These are phyloP conservation scores for Chionomys nivalis DNA, from an alignment of 2,113 vertebrate genomes.

Conservation along the genomic window DNA sequence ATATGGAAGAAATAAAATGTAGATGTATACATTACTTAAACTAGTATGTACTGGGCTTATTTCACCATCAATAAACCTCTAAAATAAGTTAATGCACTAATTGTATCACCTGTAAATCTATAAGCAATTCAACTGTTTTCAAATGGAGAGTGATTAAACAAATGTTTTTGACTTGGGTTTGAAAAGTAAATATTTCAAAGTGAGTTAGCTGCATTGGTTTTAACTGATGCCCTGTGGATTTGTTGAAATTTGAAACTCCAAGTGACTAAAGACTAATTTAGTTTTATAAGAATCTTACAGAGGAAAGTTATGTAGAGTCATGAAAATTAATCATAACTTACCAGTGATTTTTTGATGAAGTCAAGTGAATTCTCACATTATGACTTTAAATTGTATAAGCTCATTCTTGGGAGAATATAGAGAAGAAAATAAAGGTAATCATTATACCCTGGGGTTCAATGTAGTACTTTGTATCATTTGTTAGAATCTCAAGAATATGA, in stretches of 20 bases:
- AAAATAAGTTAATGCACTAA: neutral
- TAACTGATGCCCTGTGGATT: neutral
- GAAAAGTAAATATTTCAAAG: neutral
- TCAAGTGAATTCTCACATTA: neutral
- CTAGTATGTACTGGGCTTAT: neutral
- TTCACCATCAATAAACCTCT: neutral
- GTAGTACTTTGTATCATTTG: neutral
- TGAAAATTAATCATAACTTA: neutral
- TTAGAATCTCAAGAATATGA: neutral
- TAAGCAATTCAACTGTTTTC: neutral
- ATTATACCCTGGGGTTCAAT: accelerated
- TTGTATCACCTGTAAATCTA: neutral
- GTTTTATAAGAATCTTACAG: neutral
- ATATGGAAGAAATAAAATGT: neutral
- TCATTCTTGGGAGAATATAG: neutral
- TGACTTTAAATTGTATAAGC: neutral
- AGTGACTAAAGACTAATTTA: neutral
- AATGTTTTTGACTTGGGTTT: neutral
- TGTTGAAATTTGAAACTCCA: neutral
- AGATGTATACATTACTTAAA: neutral
- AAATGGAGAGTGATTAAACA: neutral
- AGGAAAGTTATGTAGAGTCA: neutral
- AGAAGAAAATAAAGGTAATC: neutral
- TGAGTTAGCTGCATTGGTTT: neutral
- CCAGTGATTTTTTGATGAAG: neutral